Conservation (phyloP, 1,140 invertebrate species). For the Drosophila ohnishii region DNA sequence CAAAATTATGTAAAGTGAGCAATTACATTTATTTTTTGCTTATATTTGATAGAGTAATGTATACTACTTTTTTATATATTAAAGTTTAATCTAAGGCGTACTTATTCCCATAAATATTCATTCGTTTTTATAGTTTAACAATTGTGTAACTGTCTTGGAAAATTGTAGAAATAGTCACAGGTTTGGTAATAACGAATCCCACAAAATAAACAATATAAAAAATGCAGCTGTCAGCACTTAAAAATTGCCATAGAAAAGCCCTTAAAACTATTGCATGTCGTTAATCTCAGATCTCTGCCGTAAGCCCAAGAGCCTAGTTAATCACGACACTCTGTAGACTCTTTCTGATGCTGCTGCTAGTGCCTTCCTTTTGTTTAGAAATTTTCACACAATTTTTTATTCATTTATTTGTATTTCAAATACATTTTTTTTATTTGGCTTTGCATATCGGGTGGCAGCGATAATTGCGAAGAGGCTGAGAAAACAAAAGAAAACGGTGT, state of each 20-base stretch:
- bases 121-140: neutral
- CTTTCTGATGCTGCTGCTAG: slow-evolving; percentile 1
- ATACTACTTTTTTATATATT: neutral
- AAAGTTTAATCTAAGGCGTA: accelerated
- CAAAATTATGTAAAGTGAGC: neutral
- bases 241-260: neutral
- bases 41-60: neutral
- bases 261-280: slow-evolving; percentile 20
- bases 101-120: neutral
- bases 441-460: slow-evolving; percentile 51
- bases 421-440: slow-evolving; percentile 5
- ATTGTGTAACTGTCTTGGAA: neutral
- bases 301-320: slow-evolving; percentile 13
- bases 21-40: neutral
- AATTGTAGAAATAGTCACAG: neutral
- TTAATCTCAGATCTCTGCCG: slow-evolving; percentile 20
- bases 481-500: slow-evolving; percentile 51
- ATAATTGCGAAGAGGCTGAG: slow-evolving; percentile 34
- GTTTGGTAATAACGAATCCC: neutral
- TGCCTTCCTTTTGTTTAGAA: slow-evolving; percentile 40
- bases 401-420: slow-evolving; percentile 50
- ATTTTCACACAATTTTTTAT: slow-evolving; percentile 61
- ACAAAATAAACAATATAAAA: slow-evolving; percentile 20
- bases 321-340: slow-evolving; percentile 45
- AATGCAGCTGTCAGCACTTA: neutral